A percentile compares a stretch with the other conserved stretches of the same genome.
These are phyloP conservation scores for Embiotoca jacksoni DNA, from an alignment of 2,113 vertebrate species.

Conservation along the genomic window DNA sequence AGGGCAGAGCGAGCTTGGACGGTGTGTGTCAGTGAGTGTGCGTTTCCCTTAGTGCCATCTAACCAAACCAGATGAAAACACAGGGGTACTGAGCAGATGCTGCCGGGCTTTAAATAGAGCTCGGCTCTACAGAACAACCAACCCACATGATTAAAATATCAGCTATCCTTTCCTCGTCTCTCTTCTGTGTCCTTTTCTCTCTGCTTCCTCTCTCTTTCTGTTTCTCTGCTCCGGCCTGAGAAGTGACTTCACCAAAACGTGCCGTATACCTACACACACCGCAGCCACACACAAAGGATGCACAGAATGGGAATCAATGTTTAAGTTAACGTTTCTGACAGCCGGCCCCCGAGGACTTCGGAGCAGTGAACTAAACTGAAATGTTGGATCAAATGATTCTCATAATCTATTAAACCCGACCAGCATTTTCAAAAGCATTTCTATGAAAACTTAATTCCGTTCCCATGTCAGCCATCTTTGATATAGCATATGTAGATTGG, in stretches of 20 bases:
- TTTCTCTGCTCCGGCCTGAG: slow-evolving; percentile 15
- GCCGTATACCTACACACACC: slow-evolving; percentile 5
- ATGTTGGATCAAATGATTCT: slow-evolving; percentile 61
- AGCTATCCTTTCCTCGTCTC: slow-evolving; percentile 67
- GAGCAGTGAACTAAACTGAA: slow-evolving; percentile 44
- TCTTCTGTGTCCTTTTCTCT: slow-evolving; percentile 39
- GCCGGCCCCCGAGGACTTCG: slow-evolving; percentile 22
- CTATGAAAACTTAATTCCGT: slow-evolving; percentile 59
- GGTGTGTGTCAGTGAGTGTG: slow-evolving; percentile 52
- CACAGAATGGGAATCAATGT: slow-evolving; percentile 34
- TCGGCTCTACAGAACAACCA: slow-evolving; percentile 71
- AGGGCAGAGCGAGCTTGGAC: slow-evolving; percentile 51
- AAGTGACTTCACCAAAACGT: slow-evolving; percentile 34
- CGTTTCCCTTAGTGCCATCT: slow-evolving; percentile 50
- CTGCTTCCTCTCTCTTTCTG: not conserved
- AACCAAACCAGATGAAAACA: slow-evolving; percentile 75
- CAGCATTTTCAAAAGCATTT: slow-evolving; percentile 57
- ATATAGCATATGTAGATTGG: slow-evolving; percentile 37
- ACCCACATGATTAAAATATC: slow-evolving; percentile 79
- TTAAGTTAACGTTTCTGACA: slow-evolving; percentile 62
- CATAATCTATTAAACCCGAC: slow-evolving; percentile 64
- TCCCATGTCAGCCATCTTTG: slow-evolving; percentile 54
- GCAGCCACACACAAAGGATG: slow-evolving; percentile 27
- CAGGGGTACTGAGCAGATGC: slow-evolving; percentile 75
- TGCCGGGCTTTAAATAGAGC: slow-evolving; percentile 80